Base-by-base conservation (phyloP, 2,113 vertebrate genomes). In the Aleadryas rufinucha region DNA sequence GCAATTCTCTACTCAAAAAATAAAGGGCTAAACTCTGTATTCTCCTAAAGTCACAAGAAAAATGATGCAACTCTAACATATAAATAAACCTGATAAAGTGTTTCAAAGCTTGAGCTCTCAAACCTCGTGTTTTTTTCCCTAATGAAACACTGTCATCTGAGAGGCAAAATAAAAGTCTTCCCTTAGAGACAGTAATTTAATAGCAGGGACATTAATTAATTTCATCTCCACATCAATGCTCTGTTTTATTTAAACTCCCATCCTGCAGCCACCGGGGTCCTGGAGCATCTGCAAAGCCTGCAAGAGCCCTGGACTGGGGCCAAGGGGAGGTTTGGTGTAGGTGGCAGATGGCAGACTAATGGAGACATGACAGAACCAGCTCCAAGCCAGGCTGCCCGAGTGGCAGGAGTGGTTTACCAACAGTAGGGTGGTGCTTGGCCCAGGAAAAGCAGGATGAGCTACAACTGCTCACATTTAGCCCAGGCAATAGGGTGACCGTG, bases 131-230 rank as follows among this genome's bases (percentile, higher is more conserved):
- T 21, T 77, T 54, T 70, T 35, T 9, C 49, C 64, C 49, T 82
- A 69, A 93, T 78, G 86, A 94, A 96, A 94, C 76, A 35, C 13
- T 78, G 84, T 68, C 86, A 84, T 84, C 88, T 81, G 61, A 63
- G 71, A 96, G 41, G 47, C 71, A 83, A 92, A 95, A 93, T 84
- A 84, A 49, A 93, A 96, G 22, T 49, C 71, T 86, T 94, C 71
- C 83, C 65, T 88, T 90, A 90, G 92, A 95, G 76, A 89, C 72
- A 82, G 72, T 68, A 90, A 94, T 84, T 93, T 84, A 92, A 92
- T 92, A 93, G 56, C 53, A 64, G 45, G 72, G 93, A 93, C 86
- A 57, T 94, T 94, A 96, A 96, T 96, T 96, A 95, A 95, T 96
- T 96, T 90, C 95, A 89, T 94, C 83, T 89, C 70, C 90, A 93